Evolutionary conservation across 2,888 invertebrate genomes (phyloP).

Genomic region (Mimachlamys varia): DNA sequence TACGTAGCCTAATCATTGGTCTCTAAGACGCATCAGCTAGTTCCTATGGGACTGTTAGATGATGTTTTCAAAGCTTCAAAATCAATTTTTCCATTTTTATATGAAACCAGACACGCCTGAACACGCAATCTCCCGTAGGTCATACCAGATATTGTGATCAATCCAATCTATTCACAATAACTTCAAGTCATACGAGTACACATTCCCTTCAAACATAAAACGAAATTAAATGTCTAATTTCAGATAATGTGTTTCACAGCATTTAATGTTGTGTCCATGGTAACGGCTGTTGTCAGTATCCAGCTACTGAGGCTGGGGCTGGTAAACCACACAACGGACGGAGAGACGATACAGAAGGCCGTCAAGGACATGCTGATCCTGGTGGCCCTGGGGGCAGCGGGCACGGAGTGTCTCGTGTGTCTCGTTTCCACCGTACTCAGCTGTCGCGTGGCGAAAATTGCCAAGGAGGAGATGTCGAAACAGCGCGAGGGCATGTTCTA

Average conservation of each 20-base stretch:
- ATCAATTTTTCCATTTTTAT: neutral
- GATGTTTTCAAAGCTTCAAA: slow-evolving; percentile 19
- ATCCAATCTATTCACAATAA: neutral
- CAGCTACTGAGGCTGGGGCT: slow-evolving; percentile 81
- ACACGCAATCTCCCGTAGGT: slow-evolving; percentile 11
- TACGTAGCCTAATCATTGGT: neutral
- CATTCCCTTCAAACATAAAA: neutral
- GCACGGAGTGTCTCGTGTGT: slow-evolving; percentile 79
- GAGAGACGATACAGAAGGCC: slow-evolving; percentile 81
- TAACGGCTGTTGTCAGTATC: slow-evolving; percentile 81
- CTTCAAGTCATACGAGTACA: neutral
- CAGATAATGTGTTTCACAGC: slow-evolving; percentile 82
- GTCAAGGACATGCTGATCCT: slow-evolving; percentile 79
- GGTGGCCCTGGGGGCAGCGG: slow-evolving; percentile 78
- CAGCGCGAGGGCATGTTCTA: slow-evolving; percentile 80
- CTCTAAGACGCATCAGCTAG: neutral
- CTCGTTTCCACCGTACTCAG: slow-evolving; percentile 78
- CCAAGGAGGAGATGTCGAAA: slow-evolving; percentile 79
- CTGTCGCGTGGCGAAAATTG: slow-evolving; percentile 79
- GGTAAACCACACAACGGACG: slow-evolving; percentile 81
- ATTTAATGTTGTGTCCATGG: slow-evolving; percentile 80
- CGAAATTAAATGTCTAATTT: slow-evolving; percentile 48
- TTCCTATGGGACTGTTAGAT: neutral
- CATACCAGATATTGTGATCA: neutral
- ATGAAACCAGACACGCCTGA: slow-evolving; percentile 16